Conservation (phyloP, 2,113 vertebrate species). For the Candoia aspera region DNA sequence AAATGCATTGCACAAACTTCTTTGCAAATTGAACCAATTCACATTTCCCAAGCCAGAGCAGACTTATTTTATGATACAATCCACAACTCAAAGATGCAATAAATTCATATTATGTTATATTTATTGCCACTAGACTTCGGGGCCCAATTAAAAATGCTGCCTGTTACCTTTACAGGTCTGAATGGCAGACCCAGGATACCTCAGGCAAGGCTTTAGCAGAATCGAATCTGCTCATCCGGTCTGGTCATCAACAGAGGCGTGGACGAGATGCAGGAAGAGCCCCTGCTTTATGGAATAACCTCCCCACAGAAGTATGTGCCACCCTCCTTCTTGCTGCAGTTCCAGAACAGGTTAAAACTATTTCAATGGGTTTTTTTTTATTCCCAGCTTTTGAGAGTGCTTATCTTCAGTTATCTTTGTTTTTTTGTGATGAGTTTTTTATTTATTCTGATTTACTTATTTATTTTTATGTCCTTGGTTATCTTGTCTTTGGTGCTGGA, state of each 20-base stretch:
- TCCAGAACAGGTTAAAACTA: background rate
- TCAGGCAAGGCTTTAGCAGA: background rate
- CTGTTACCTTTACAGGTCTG: background rate
- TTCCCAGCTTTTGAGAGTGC: too few relatives aligned
- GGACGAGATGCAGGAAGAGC: background rate
- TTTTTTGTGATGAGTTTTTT: too few relatives aligned
- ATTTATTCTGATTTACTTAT: too few relatives aligned
- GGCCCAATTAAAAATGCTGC: background rate
- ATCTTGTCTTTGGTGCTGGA: too few relatives aligned
- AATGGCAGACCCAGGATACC: background rate
- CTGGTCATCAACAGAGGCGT: background rate
- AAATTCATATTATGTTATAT: background rate
- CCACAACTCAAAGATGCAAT: background rate
- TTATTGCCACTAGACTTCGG: background rate
- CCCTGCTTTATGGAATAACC: background rate
- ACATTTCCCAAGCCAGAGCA: background rate
- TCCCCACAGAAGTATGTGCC: background rate
- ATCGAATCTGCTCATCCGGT: background rate
- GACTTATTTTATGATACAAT: background rate
- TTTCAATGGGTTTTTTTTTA: background rate
- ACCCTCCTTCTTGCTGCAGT: background rate
- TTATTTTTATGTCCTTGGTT: too few relatives aligned
- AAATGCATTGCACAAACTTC: background rate
- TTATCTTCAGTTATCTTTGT: too few relatives aligned
- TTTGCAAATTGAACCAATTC: background rate